Conservation (phyloP, 2,888 invertebrate species). For the Ptychoptera contaminata region DNA sequence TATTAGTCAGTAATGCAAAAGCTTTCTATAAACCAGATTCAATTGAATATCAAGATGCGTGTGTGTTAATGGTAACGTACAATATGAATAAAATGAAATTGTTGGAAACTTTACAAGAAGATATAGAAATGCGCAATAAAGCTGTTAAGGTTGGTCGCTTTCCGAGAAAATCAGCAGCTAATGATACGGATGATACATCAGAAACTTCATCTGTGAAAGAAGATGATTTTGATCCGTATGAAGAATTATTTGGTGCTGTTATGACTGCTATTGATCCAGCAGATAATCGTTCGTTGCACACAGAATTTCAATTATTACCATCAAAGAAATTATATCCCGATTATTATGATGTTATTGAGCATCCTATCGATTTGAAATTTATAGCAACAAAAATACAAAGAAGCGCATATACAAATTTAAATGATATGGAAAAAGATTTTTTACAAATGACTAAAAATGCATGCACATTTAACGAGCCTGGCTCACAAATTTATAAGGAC, state of each 20-base stretch:
- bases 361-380: conserved; percentile 85
- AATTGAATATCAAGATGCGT: conserved; percentile 79
- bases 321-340: conserved; percentile 87
- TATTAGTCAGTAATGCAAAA: conserved; percentile 87
- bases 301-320: conserved; percentile 81
- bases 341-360: conserved; percentile 86
- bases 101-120: conserved; percentile 19
- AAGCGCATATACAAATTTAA: conserved; percentile 58
- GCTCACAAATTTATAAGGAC: conserved; percentile 91
- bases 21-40: conserved; percentile 82
- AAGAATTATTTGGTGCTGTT: conserved; percentile 75
- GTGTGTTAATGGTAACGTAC: conserved; percentile 75
- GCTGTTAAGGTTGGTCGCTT: conserved; percentile 19
- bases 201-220: conserved; percentile 57
- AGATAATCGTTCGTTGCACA: conserved; percentile 68
- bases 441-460: conserved; percentile 87
- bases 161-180: conserved; percentile 21
- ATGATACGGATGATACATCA: conserved; percentile 44
- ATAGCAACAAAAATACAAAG: conserved; percentile 85
- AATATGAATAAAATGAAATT: conserved; percentile 29
- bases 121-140: conserved; percentile 24
- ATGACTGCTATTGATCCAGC: conserved; percentile 69
- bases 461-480: conserved; percentile 90
- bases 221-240: conserved; percentile 59
- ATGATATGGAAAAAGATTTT: conserved; percentile 81